Percentiles rank a stretch among this genome's conserved stretches.
Conservation (phyloP, 2,888 invertebrate genomes). For the Melipona bicolor region DNA sequence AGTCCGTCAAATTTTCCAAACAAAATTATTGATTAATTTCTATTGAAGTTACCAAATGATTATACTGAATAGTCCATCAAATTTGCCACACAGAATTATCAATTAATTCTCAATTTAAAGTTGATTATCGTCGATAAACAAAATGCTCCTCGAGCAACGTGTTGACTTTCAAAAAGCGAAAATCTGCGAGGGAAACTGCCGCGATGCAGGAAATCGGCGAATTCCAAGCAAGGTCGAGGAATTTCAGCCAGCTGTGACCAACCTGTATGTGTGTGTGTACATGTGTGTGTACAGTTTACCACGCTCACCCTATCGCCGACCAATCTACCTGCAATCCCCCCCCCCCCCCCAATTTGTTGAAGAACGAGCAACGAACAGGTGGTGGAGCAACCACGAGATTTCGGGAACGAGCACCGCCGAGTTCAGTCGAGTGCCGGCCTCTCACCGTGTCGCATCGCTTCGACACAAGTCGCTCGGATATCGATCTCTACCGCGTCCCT, state of each 20-base stretch:
- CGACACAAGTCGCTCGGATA: background rate
- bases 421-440: constrained; percentile 81
- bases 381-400: constrained; percentile 74
- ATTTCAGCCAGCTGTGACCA: background rate
- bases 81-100: no score
- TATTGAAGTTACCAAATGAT: no score
- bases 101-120: no score
- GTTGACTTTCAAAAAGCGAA: no score
- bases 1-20: no score
- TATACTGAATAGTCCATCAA: no score
- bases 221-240: constrained; percentile 20
- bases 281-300: no score
- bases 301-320: background rate
- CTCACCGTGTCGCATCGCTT: constrained; percentile 72
- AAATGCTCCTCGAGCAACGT: no score
- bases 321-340: background rate
- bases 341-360: background rate
- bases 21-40: no score
- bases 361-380: constrained; percentile 42
- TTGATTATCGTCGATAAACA: no score
- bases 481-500: background rate
- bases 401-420: constrained; percentile 74
- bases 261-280: background rate
- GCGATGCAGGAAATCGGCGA: background rate
- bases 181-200: no score